Conservation (phyloP, 2,113 vertebrate genomes). For the Sus scrofa region T2T-Sscrofa CM000824.6:125142501-125143000, state of each 20-base stretch:
- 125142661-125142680: conserved; percentile 66
- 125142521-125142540: conserved; percentile 77
- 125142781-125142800: background rate
- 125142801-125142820: background rate
- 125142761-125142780: background rate
- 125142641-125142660: conserved; percentile 52
- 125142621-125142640: conserved; percentile 63
- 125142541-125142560: conserved; percentile 73
- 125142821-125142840: conserved; percentile 6
- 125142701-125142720: background rate
- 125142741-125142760: conserved; percentile 16
- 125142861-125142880: background rate
- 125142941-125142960: background rate
- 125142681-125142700: background rate
- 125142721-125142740: background rate
- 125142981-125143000: background rate
- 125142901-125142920: background rate
- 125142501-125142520: conserved; percentile 36
- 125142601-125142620: conserved; percentile 72
- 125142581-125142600: conserved; percentile 77
- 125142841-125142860: background rate
- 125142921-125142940: background rate
- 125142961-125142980: background rate
- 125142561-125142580: conserved; percentile 63
- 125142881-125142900: background rate